Percentiles rank a stretch among this genome's conserved stretches.
These are phyloP conservation scores for Casuarius casuarius DNA, from an alignment of 2,113 vertebrate genomes.

Conservation along the genomic window DNA sequence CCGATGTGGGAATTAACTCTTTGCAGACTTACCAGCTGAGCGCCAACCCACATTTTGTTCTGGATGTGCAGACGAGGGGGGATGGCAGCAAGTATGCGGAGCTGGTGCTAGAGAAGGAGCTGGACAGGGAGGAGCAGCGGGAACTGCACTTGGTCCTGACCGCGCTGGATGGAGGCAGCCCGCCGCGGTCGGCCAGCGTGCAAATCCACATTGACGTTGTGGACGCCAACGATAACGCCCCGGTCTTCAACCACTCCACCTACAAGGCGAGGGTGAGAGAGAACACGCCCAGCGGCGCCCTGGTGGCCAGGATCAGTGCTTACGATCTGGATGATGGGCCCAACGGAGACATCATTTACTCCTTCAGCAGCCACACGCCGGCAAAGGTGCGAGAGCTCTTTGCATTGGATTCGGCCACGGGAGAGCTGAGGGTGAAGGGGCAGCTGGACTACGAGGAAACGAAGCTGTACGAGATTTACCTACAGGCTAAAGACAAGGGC, in stretches of 20 bases:
- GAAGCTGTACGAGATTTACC: slow-evolving; percentile 76
- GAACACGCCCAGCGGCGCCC: slow-evolving; percentile 60
- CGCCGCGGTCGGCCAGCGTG: slow-evolving; percentile 68
- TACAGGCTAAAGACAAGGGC: slow-evolving; percentile 83
- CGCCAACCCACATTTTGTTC: slow-evolving; percentile 76
- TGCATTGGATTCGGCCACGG: slow-evolving; percentile 69
- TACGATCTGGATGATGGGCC: slow-evolving; percentile 83
- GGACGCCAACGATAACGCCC: slow-evolving; percentile 79
- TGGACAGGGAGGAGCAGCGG: slow-evolving; percentile 77
- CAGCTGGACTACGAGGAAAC: slow-evolving; percentile 80
- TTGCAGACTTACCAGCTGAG: slow-evolving; percentile 83
- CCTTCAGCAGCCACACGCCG: slow-evolving; percentile 79
- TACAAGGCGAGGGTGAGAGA: slow-evolving; percentile 77
- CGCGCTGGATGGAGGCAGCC: slow-evolving; percentile 78
- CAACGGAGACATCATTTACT: slow-evolving; percentile 81
- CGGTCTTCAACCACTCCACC: slow-evolving; percentile 79
- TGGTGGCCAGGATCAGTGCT: slow-evolving; percentile 68
- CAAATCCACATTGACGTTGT: slow-evolving; percentile 73
- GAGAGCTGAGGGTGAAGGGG: slow-evolving; percentile 78
- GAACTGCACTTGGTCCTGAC: slow-evolving; percentile 74
- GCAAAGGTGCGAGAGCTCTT: slow-evolving; percentile 76
- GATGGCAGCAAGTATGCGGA: slow-evolving; percentile 81
- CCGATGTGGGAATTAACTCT: slow-evolving; percentile 83
- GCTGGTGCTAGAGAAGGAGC: slow-evolving; percentile 75
- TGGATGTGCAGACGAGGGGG: slow-evolving; percentile 78